phyloP scores from a whole-genome alignment of 2,113 vertebrate genomes.

The Pteropus alecto region DNA sequence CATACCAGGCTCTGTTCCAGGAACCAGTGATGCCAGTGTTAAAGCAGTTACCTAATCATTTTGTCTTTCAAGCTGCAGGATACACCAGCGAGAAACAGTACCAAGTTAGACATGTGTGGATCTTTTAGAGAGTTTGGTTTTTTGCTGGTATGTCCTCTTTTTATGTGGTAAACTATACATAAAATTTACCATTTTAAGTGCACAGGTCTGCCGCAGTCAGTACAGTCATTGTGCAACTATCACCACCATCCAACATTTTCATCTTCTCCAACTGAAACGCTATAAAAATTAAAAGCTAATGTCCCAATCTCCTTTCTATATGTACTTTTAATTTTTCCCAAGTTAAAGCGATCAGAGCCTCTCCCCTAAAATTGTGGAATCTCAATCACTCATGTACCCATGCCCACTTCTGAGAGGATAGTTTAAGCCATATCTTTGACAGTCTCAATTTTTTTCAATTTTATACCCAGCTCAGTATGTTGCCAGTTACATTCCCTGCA shows the following conservation, averaged over 20 bases:
- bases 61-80: background rate
- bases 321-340: background rate
- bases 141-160: background rate
- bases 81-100: background rate
- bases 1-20: background rate
- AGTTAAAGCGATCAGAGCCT: background rate
- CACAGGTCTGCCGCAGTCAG: background rate
- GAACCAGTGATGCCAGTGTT: background rate
- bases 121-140: background rate
- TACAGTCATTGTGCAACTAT: background rate
- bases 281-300: background rate
- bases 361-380: background rate
- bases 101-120: background rate
- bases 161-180: background rate
- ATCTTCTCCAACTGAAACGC: background rate
- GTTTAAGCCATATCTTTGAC: background rate
- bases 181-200: background rate
- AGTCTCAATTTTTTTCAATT: background rate
- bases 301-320: background rate
- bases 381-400: background rate
- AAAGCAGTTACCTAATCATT: background rate
- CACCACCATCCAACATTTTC: background rate
- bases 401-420: background rate
- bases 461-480: background rate
- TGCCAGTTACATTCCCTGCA: background rate